Evolutionary conservation across 2,113 vertebrate genomes (phyloP), one percentile per base, ranked within the genome.

Genomic region (Callorhinus ursinus): DNA sequence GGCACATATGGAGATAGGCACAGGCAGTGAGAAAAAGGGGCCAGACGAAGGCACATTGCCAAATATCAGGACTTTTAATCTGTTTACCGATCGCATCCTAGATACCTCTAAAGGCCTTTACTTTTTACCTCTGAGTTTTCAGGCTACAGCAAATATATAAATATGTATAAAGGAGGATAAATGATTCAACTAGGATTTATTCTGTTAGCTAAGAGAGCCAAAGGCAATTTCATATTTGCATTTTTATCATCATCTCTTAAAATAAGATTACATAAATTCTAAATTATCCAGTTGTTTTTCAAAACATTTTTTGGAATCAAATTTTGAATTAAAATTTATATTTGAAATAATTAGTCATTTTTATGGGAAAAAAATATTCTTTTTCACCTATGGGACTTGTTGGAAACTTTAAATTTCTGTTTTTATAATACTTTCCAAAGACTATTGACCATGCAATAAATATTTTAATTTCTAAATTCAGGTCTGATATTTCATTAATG

Each of bases 171-270:
- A 80, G 46, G 59, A 72, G 53, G 59, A 93, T 88, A 96, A 95
- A 95, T 91, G 96, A 97, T 98, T 98, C 91, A 93, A 77, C 53
- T 36, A 88, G 95, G 94, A 97, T 93, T 96, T 98, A 98, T 96
- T 95, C 94, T 96, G 74, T 93, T 97, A 93, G 93, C 88, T 94
- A 82, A 92, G 93, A 96, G 67, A 96, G 83, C 96, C 89, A 86
- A 72, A 97, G 95, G 65, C 94, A 91, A 94, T 88, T 95, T 88
- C 71, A 88, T 67, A 96, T 94, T 96, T 97, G 97, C 96, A 96
- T 97, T 94, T 97, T 96, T 95, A 97, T 93, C 67, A 95, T 94
- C 39, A 96, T 42, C 65, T 93, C 71, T 96, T 97, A 94, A 94
- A 96, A 96, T 89, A 95, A 92, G 88, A 96, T 96, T 94, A 92